Percentiles rank a stretch among this genome's conserved stretches.
These are phyloP conservation scores for Phylloscopus collybita DNA, from an alignment of 2,797 vertebrate species.

Conservation along the genomic window DNA sequence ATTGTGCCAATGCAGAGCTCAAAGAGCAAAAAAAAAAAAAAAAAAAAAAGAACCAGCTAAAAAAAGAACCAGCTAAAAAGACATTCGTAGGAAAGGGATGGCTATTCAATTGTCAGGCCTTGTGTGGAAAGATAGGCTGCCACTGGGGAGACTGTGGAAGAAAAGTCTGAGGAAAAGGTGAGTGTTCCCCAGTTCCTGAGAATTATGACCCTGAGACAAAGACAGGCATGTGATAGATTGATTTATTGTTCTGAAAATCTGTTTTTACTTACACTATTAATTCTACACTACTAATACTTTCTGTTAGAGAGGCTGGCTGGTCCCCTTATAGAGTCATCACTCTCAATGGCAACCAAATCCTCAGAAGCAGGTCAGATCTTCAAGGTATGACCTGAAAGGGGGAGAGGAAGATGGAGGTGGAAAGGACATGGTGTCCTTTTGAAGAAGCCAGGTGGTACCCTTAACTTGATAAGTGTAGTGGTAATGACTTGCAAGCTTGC, in stretches of 20 bases:
- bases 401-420: neutral
- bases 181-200: neutral
- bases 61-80: neutral
- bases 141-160: neutral
- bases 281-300: neutral
- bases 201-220: neutral
- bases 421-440: neutral
- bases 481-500: neutral
- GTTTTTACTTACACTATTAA: neutral
- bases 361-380: neutral
- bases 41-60: neutral
- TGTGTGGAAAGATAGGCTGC: neutral
- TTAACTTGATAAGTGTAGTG: neutral
- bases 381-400: neutral
- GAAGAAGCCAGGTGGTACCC: neutral
- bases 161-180: neutral
- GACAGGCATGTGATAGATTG: neutral
- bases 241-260: slow-evolving; percentile 11
- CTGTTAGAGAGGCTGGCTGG: neutral
- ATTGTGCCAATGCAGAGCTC: neutral
- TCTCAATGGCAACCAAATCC: neutral
- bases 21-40: neutral
- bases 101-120: neutral
- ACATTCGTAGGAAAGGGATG: neutral
- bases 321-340: neutral